Conservation (phyloP, 2,888 invertebrate genomes). For the Amblyjoppa fuscipennis region DNA sequence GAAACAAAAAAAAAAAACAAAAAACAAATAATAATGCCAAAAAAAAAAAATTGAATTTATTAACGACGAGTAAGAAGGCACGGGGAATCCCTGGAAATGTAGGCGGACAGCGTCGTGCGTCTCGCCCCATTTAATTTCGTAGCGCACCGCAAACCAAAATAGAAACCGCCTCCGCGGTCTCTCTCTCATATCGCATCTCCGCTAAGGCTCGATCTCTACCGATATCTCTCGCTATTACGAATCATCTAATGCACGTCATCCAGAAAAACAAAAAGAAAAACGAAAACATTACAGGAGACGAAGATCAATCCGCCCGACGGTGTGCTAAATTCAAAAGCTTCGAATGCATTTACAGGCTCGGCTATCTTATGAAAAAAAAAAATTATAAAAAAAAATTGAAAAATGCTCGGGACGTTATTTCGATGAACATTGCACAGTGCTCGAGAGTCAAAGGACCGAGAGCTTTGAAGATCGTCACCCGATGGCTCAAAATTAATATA, state of each 20-base stretch:
- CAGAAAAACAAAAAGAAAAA: not conserved
- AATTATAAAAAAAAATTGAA: not conserved
- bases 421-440: not conserved
- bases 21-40: not conserved
- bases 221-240: slow-evolving; percentile 42
- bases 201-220: slow-evolving; percentile 45
- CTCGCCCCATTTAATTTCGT: slow-evolving; percentile 81
- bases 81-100: slow-evolving; percentile 36
- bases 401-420: not conserved
- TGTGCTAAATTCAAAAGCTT: not conserved
- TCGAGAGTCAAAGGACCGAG: not conserved
- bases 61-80: not conserved
- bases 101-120: slow-evolving; percentile 69
- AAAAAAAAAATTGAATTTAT: slow-evolving; percentile 5
- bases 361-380: not conserved
- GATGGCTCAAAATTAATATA: not conserved
- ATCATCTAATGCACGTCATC: not conserved
- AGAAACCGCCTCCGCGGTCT: slow-evolving; percentile 75
- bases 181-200: slow-evolving; percentile 45
- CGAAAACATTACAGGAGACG: not conserved
- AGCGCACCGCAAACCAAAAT: slow-evolving; percentile 76
- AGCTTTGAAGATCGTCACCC: not conserved
- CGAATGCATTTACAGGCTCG: not conserved
- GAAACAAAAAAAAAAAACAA: not conserved
- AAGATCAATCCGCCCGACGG: not conserved